These are phyloP conservation scores for Peromyscus aztecus DNA, from an alignment of 2,797 vertebrate genomes.

Conservation along the genomic window DNA sequence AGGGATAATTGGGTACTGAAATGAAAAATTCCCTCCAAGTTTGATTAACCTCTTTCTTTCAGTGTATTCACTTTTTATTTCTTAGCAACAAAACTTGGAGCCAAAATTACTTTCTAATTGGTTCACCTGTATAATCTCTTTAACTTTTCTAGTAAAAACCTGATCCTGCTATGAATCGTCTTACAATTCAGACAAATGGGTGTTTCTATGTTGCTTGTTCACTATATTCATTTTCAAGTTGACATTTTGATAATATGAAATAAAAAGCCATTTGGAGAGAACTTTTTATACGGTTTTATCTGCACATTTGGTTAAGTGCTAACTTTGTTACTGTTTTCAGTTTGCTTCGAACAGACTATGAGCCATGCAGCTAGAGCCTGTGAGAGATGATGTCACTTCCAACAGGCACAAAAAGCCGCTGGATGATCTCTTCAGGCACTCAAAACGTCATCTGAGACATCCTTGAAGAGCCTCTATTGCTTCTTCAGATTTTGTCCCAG, in stretches of 20 bases:
- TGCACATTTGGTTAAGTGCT: constrained; percentile 32
- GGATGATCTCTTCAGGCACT: background rate
- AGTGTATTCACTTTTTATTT: background rate
- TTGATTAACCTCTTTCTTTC: constrained; percentile 44
- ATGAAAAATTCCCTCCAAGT: background rate
- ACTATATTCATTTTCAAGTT: constrained; percentile 34
- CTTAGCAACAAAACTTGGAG: background rate
- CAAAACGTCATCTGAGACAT: background rate
- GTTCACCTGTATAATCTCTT: constrained; percentile 6
- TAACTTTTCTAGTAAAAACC: constrained; percentile 9
- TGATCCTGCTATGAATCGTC: background rate
- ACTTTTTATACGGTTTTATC: constrained; percentile 38
- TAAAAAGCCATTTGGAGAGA: background rate
- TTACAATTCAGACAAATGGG: background rate
- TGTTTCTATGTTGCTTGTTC: background rate
- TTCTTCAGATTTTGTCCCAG: constrained; percentile 52
- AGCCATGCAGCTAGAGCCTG: background rate
- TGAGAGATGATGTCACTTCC: background rate
- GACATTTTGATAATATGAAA: constrained; percentile 42
- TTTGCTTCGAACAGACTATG: constrained; percentile 37
- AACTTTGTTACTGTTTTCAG: background rate
- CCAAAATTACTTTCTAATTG: constrained; percentile 48
- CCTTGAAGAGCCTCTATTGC: constrained; percentile 33
- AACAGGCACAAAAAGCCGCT: background rate
- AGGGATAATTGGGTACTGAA: background rate